These are phyloP conservation scores for Ennomos erosarius DNA, from an alignment of 2,888 invertebrate genomes.

Conservation along the genomic window DNA sequence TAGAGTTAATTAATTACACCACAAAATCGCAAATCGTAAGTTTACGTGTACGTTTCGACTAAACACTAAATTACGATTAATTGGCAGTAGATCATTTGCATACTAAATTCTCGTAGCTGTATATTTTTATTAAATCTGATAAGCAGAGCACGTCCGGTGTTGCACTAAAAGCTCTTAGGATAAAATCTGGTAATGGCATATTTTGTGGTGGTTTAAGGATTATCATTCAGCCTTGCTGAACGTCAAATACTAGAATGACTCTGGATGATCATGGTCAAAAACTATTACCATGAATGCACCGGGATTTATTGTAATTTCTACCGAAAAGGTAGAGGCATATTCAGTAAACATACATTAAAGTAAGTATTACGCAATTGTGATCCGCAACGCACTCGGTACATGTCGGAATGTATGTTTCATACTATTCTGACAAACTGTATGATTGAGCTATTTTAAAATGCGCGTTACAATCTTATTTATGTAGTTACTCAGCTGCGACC, in stretches of 20 bases:
- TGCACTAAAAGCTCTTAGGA: slow-evolving; percentile 25
- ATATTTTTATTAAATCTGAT: slow-evolving; percentile 34
- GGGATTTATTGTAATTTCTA: too few relatives aligned
- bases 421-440: slow-evolving; percentile 33
- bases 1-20: too few relatives aligned
- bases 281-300: too few relatives aligned
- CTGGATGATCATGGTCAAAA: too few relatives aligned
- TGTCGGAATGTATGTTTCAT: slow-evolving; percentile 24
- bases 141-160: slow-evolving; percentile 35
- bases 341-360: too few relatives aligned
- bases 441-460: slow-evolving; percentile 19
- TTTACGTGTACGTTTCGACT: slow-evolving; percentile 4
- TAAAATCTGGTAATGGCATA: slow-evolving; percentile 22
- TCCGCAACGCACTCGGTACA: slow-evolving; percentile 23
- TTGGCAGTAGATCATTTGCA: slow-evolving; percentile 12
- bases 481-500: slow-evolving; percentile 25
- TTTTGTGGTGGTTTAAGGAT: too few relatives aligned
- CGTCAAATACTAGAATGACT: too few relatives aligned
- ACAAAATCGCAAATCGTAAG: neutral
- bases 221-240: too few relatives aligned
- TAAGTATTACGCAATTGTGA: slow-evolving; percentile 27
- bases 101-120: slow-evolving; percentile 13
- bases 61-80: slow-evolving; percentile 14
- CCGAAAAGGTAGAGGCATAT: too few relatives aligned
- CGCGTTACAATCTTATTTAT: slow-evolving; percentile 15